These are phyloP conservation scores for Brachynemurus nebulosus DNA, from an alignment of 2,888 invertebrate genomes.

Conservation along the genomic window DNA sequence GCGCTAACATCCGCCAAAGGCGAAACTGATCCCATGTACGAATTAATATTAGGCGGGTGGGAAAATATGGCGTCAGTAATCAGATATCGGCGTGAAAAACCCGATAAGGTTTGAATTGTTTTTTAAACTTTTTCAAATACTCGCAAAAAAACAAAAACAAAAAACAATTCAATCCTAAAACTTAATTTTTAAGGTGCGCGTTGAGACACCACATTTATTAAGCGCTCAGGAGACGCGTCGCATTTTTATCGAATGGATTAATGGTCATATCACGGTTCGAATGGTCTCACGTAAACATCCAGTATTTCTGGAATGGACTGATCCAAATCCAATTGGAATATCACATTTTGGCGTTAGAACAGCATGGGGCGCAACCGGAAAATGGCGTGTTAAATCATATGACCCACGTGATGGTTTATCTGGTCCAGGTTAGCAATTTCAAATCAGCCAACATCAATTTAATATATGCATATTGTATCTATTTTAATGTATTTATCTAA, in stretches of 20 bases:
- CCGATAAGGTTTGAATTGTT: conserved; percentile 40
- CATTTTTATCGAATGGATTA: conserved; percentile 42
- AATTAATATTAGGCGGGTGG: conserved; percentile 56
- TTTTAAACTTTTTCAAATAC: neutral
- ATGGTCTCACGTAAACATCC: conserved; percentile 29
- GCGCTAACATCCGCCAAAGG: conserved; percentile 39
- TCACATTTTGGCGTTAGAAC: conserved; percentile 49
- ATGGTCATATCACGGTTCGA: conserved; percentile 37
- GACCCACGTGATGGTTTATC: conserved; percentile 11
- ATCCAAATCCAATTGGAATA: conserved; percentile 43
- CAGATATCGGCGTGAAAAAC: conserved; percentile 45
- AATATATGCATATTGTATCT: no score
- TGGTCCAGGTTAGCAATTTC: neutral
- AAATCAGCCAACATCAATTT: no score
- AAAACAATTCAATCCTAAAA: conserved; percentile 16
- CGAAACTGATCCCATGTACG: conserved; percentile 48
- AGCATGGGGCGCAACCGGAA: conserved; percentile 48
- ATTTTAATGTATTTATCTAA: no score
- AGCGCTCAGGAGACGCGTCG: conserved; percentile 39
- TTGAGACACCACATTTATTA: conserved; percentile 42
- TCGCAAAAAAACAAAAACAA: neutral
- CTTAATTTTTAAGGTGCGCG: no score
- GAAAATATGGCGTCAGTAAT: conserved; percentile 49
- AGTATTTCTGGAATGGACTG: conserved; percentile 43
- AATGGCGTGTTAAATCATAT: conserved; percentile 40